Percentiles rank a stretch among this genome's conserved stretches.
Evolutionary conservation across 2,888 invertebrate species (phyloP).

Genomic region (Agrypnus murinus): DNA sequence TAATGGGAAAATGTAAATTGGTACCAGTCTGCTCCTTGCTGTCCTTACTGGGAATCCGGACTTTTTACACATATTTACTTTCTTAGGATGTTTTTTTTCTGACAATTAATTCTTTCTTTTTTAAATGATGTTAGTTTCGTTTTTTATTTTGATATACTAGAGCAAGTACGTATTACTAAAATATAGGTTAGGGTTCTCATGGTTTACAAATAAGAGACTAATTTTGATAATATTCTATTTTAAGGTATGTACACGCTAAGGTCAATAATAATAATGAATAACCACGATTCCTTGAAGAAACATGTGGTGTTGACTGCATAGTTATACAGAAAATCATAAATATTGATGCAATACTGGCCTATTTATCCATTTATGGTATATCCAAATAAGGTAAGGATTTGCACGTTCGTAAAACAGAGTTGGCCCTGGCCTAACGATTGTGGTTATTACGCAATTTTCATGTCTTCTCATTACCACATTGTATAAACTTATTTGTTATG

Average conservation of each 20-base stretch:
- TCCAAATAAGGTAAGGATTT: conserved; percentile 46
- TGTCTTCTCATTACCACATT: conserved; percentile 15
- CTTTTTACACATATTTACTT: conserved; percentile 17
- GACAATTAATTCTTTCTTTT: not conserved
- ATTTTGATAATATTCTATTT: too few relatives aligned
- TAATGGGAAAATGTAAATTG: conserved; percentile 35
- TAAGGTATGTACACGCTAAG: not conserved
- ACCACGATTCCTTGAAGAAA: conserved; percentile 6
- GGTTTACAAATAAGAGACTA: too few relatives aligned
- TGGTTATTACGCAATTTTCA: conserved; percentile 32
- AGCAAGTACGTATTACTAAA: too few relatives aligned
- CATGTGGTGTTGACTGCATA: conserved; percentile 38
- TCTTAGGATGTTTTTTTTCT: conserved; percentile 12
- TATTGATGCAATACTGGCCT: conserved; percentile 48
- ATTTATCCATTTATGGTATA: conserved; percentile 46
- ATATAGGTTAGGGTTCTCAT: too few relatives aligned
- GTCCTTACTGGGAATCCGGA: conserved; percentile 20
- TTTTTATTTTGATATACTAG: too few relatives aligned
- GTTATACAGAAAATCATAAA: conserved; percentile 41
- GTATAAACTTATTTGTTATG: not conserved
- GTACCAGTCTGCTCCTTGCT: conserved; percentile 15
- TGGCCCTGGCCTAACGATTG: conserved; percentile 40
- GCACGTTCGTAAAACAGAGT: conserved; percentile 31
- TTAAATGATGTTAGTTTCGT: too few relatives aligned
- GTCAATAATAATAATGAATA: conserved; percentile 12